A percentile compares a stretch with the other conserved stretches of the same genome.
Evolutionary conservation across 2,888 invertebrate species (phyloP).

Genomic region (Latheticus oryzae): DNA sequence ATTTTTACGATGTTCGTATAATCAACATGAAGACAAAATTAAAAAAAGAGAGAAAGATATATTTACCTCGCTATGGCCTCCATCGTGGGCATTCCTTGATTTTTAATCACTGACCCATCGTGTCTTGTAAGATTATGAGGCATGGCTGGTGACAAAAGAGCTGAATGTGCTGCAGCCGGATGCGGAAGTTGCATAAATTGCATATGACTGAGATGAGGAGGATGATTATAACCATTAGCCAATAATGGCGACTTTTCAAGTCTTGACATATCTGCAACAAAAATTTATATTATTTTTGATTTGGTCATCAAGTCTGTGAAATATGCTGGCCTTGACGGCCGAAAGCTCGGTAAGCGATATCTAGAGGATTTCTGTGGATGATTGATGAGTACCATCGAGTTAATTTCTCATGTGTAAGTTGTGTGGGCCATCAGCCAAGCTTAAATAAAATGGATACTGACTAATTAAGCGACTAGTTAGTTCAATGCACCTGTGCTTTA

Average conservation of each 20-base stretch:
- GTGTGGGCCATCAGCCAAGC: slow-evolving; percentile 50
- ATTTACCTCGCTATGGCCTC: slow-evolving; percentile 88
- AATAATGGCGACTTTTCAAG: slow-evolving; percentile 92
- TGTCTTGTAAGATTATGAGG: slow-evolving; percentile 87
- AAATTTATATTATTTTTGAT: slow-evolving; percentile 27
- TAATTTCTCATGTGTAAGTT: slow-evolving; percentile 48
- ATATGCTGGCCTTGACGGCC: slow-evolving; percentile 18
- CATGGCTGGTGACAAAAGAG: slow-evolving; percentile 90
- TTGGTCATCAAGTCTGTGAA: slow-evolving; percentile 25
- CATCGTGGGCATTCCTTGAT: slow-evolving; percentile 87
- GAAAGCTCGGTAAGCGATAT: slow-evolving; percentile 25
- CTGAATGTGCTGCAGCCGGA: slow-evolving; percentile 76
- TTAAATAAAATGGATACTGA: slow-evolving; percentile 47
- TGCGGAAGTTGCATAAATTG: slow-evolving; percentile 93
- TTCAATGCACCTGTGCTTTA: slow-evolving; percentile 46
- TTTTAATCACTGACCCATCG: slow-evolving; percentile 86
- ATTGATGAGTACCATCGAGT: slow-evolving; percentile 50
- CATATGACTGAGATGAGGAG: slow-evolving; percentile 93
- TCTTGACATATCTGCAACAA: slow-evolving; percentile 81
- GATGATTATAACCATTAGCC: slow-evolving; percentile 94
- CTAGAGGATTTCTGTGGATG: slow-evolving; percentile 40
- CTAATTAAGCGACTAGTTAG: slow-evolving; percentile 47
- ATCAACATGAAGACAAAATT: slow-evolving; percentile 10
- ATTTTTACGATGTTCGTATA: slow-evolving; percentile 7
- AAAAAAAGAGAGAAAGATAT: slow-evolving; percentile 10